phyloP scores from a whole-genome alignment of 2,113 vertebrate species.

The Tetraodon nigroviridis region DNA sequence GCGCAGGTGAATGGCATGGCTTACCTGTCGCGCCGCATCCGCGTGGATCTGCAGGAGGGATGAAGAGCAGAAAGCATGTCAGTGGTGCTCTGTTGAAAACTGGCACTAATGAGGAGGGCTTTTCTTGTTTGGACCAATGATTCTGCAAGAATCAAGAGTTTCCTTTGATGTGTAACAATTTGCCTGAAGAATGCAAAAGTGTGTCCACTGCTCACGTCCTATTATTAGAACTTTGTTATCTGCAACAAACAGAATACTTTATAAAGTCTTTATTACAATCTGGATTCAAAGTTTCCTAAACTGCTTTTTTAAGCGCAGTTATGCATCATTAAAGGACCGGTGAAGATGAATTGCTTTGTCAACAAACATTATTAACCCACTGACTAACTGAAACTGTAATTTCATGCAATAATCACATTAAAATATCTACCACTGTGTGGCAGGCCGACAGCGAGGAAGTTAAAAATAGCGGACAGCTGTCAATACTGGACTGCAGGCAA shows the following conservation, averaged over 20 bases:
- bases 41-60: slow-evolving; percentile 56
- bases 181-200: background rate
- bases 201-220: background rate
- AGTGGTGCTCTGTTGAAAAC: background rate
- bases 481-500: slow-evolving; percentile 2
- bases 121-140: too few species aligned
- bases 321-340: background rate
- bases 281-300: too few species aligned
- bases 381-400: background rate
- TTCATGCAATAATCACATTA: background rate
- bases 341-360: background rate
- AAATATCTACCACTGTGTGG: background rate
- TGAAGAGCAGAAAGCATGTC: slow-evolving; percentile 10
- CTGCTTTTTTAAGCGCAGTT: too few species aligned
- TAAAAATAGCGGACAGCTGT: background rate
- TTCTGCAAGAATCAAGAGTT: background rate
- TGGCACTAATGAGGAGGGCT: background rate
- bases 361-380: background rate
- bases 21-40: slow-evolving; percentile 48
- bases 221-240: too few species aligned
- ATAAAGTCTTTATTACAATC: too few species aligned
- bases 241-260: too few species aligned
- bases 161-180: background rate
- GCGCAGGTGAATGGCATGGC: slow-evolving; percentile 95
- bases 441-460: background rate